Base-by-base conservation (phyloP, 2,113 vertebrate species). In the Ictalurus furcatus region DNA sequence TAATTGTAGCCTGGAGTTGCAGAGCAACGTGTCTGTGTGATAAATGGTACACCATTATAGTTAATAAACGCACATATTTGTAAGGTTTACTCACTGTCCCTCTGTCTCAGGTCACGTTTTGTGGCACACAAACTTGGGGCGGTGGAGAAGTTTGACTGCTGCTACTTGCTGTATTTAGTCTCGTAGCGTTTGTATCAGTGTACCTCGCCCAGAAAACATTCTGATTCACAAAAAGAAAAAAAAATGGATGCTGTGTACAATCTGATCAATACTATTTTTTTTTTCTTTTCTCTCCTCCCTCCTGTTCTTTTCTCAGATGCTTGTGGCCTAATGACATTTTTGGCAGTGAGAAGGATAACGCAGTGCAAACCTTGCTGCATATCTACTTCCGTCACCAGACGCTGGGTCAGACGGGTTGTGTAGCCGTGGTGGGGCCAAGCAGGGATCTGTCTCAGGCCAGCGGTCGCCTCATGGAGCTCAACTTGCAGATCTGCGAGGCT, bases 361-460 rank as follows among this genome's bases (percentile, higher is more conserved):
- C 98, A 0, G 96, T 99, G 89, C 97, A 98, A 93, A 99, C 98
- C 0, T 92, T 99, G 81, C 93, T 99, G 93, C 98, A 98, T 93
- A 99, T 99, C 89, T 98, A 98, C 94, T 99, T 99, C 95, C 97
- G 98, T 48, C 98, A 99, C 94, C 98, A 99, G 95, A 98, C 97
- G 0, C 95, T 99, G 92, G 98, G 98, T 88, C 98, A 98, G 88
- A 98, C 98, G 0, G 98, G 98, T 71, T 98, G 97, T 94, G 92
- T 99, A 44, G 98, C 98, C 0, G 96, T 99, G 25, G 95, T 99
- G 40, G 97, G 98, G 83, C 97, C 97, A 82, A 98, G 97, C 94
- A 96, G 97, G 90, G 98, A 99, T 88, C 96, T 97, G 95, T 97
- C 97, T 19, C 97, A 97, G 95, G 98, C 97, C 85, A 97, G 95